Percentiles rank a stretch among this genome's conserved stretches.
Conservation (phyloP, 2,113 vertebrate species). For the Festucalex cinctus region DNA sequence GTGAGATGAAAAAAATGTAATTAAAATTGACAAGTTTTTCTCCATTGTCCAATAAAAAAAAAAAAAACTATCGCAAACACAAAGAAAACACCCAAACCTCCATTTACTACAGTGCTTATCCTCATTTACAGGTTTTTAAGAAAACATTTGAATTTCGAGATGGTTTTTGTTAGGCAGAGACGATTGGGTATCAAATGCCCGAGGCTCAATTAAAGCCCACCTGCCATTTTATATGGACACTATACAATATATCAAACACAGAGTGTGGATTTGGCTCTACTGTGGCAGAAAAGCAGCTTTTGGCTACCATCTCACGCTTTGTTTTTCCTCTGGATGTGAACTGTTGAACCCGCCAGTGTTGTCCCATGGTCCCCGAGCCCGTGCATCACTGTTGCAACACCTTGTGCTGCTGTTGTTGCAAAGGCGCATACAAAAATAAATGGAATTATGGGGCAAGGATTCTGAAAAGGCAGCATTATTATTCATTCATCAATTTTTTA, state of each 20-base stretch:
- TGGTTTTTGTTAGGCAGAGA: no score
- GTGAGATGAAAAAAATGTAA: no score
- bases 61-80: no score
- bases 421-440: not conserved
- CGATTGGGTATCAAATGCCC: no score
- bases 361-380: not conserved
- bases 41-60: no score
- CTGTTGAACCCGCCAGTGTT: not conserved
- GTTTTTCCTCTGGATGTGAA: slow-evolving; percentile 4
- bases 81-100: no score
- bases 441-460: not conserved
- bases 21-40: no score
- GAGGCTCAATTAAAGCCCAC: not conserved
- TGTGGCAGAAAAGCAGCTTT: not conserved
- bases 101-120: no score
- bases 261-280: not conserved
- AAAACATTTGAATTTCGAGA: no score
- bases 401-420: not conserved
- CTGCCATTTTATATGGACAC: not conserved
- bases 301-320: not conserved
- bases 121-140: no score
- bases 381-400: not conserved
- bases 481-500: not conserved
- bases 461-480: not conserved
- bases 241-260: not conserved